A percentile compares a stretch with the other conserved stretches of the same genome.
Conservation (phyloP, 2,113 vertebrate species). For the Phocoena phocoena region DNA sequence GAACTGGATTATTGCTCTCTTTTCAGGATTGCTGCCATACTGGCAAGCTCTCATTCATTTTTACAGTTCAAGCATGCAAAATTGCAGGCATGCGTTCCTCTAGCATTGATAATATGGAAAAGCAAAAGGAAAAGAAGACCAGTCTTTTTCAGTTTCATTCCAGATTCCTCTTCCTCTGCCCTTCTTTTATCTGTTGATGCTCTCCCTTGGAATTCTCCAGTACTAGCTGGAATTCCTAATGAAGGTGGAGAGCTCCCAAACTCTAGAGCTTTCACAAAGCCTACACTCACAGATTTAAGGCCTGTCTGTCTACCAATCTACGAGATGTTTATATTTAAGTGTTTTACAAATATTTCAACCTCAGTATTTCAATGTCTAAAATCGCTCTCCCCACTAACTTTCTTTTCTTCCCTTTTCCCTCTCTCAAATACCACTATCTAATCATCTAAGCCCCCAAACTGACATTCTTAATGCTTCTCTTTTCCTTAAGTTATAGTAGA, state of each 20-base stretch:
- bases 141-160: background rate
- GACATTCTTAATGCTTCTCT: background rate
- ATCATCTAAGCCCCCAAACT: background rate
- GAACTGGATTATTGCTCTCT: background rate
- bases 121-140: background rate
- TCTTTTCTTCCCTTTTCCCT: background rate
- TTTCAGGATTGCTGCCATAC: background rate
- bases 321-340: background rate
- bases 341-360: background rate
- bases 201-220: background rate
- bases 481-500: background rate
- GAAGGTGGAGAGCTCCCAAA: background rate
- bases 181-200: background rate
- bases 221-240: background rate
- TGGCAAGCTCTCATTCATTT: background rate
- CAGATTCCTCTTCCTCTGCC: background rate
- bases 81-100: background rate
- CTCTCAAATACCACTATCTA: background rate
- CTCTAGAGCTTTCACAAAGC: background rate
- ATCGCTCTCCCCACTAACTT: background rate
- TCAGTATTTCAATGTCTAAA: background rate
- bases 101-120: background rate
- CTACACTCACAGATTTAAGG: background rate
- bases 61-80: background rate
- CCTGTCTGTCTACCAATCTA: rapidly evolving